phyloP scores from a whole-genome alignment of 2,113 vertebrate genomes.

The Neolamprologus cancellatus region DNA sequence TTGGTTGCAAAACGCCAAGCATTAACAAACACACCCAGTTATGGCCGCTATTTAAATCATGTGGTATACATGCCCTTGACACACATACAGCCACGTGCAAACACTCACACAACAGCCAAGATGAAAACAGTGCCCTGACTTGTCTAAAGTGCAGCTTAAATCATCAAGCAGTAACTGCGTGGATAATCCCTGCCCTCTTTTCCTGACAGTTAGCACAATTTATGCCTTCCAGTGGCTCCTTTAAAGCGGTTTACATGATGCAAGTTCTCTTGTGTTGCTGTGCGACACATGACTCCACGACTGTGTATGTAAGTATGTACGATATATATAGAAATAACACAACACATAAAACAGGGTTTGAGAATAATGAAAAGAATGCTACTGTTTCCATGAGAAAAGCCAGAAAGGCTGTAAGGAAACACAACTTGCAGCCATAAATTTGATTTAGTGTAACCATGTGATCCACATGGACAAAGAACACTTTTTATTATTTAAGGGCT shows the following conservation, averaged over 20 bases:
- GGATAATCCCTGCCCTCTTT: neutral
- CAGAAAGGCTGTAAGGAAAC: neutral
- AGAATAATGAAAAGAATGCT: neutral
- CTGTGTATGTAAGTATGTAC: neutral
- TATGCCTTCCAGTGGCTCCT: neutral
- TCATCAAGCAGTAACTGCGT: neutral
- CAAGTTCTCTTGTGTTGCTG: neutral
- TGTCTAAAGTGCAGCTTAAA: conserved; percentile 2
- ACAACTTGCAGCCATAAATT: neutral
- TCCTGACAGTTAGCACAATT: neutral
- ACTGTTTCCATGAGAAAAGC: neutral
- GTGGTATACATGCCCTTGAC: neutral
- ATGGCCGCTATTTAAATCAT: conserved; percentile 17
- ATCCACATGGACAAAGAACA: neutral
- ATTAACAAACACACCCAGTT: conserved; percentile 20
- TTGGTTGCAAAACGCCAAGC: neutral
- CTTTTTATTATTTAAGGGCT: neutral
- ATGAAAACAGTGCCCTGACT: neutral
- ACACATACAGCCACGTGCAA: neutral
- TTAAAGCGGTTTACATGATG: neutral
- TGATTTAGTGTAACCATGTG: neutral
- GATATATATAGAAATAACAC: neutral
- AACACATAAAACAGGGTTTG: neutral
- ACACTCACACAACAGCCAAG: neutral
- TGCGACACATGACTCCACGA: neutral